Base-by-base conservation (phyloP, 2,797 vertebrate species). In the Sciaenops ocellatus region DNA sequence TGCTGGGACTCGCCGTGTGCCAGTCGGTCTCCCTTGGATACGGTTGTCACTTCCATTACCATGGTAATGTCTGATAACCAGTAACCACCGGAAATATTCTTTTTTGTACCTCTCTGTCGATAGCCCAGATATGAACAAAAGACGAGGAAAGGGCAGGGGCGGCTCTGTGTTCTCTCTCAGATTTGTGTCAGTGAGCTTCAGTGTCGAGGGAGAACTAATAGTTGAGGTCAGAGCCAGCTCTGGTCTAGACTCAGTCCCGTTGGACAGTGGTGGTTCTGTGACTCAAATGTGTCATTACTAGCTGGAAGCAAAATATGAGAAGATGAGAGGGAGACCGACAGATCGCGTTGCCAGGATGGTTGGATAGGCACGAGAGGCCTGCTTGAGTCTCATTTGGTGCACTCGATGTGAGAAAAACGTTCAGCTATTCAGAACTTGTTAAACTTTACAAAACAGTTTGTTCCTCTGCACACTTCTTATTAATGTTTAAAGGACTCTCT, bases 61-160 rank as follows among this genome's bases (percentile, higher is more conserved):
- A 67, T 75, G 73, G 84, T 70, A 30, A 85, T 72, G 78, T 63
- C 54, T 91, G 92, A 94, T 78, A 84, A 83, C 84, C 78, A 82
- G 82, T 77, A 87, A 89, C 82, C 55, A 86, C 68, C 22, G 52
- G 80, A 87, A 89, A 80, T 57, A 16, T 67, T 82, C 89, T 71
- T 48, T 46, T 59, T 54, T 46, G 5, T 41, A 73, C 26, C 63
- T 75, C 65, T 65, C 26, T 61, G 69, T 90, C 63, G 69, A 78
- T 87, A 64, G 11, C 69, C 22, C 46, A 51, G 95, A 95, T 82
- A 93, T 93, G 80, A 95, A 96, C 63, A 96, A 97, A 92, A 96
- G 93, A 85, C 92, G 96, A 72, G 54, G 67, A 76, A 63, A 15
- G 95, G 94, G 41, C 95, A 95, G 46, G 95, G 96, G 65, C 34